phyloP scores from a whole-genome alignment of 2,113 vertebrate genomes.

The Ranitomeya variabilis region DNA sequence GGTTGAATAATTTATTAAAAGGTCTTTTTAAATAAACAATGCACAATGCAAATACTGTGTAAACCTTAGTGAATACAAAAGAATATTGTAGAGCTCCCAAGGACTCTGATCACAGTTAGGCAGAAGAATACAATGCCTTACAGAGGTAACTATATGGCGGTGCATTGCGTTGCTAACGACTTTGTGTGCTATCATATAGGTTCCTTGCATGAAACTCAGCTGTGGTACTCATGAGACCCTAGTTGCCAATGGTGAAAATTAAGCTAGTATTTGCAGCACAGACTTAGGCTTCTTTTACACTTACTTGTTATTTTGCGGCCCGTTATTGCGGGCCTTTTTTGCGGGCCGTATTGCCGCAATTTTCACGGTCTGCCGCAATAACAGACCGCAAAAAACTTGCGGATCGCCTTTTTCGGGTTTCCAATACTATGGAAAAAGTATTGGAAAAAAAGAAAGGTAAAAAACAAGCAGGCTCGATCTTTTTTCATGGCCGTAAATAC shows the following conservation, averaged over 20 bases:
- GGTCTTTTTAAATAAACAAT: background rate
- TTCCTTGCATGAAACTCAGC: background rate
- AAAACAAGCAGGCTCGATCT: no score
- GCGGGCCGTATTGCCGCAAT: no score
- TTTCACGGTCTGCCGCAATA: no score
- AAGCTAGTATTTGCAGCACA: background rate
- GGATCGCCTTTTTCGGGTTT: no score
- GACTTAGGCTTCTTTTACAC: no score
- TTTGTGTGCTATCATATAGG: background rate
- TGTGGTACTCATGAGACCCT: background rate
- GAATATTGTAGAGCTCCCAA: background rate
- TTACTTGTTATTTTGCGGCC: no score
- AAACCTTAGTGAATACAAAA: background rate
- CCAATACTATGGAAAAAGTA: no score
- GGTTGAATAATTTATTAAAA: background rate
- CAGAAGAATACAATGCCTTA: background rate
- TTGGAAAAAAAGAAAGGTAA: no score
- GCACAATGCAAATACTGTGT: background rate
- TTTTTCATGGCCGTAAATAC: no score
- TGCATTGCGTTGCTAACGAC: background rate
- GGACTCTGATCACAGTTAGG: background rate
- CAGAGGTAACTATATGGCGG: background rate
- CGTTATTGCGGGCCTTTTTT: no score
- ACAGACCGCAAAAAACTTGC: no score
- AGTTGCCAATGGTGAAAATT: background rate